Evolutionary conservation across 2,888 invertebrate species (phyloP).

Genomic region (Tinea pellionella): DNA sequence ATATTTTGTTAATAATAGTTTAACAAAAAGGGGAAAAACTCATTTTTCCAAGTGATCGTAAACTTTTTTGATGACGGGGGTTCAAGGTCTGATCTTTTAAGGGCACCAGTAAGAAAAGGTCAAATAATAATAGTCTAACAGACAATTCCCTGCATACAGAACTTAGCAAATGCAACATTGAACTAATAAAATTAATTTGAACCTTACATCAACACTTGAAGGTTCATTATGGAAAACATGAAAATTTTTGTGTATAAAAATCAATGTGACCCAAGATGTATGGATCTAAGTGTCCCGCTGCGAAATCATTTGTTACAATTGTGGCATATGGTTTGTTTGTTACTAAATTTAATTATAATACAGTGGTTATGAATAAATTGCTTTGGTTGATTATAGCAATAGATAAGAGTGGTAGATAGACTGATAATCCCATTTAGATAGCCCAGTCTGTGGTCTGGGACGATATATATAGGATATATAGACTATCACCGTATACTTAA

Average conservation of each 20-base stretch:
- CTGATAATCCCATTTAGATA: too few relatives aligned
- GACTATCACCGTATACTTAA: too few relatives aligned
- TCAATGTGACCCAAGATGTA: not conserved
- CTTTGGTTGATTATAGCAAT: too few relatives aligned
- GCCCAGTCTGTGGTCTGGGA: too few relatives aligned
- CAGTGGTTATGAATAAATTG: not conserved
- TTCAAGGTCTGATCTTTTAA: too few relatives aligned
- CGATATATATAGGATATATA: too few relatives aligned
- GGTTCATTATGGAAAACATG: not conserved
- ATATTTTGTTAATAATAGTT: too few relatives aligned
- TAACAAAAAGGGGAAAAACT: too few relatives aligned
- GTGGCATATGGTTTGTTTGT: slow-evolving; percentile 1
- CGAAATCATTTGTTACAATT: slow-evolving; percentile 42
- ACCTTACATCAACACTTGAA: not conserved
- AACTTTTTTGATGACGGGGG: too few relatives aligned
- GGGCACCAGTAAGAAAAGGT: not conserved
- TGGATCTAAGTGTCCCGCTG: slow-evolving; percentile 32
- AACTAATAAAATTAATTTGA: not conserved
- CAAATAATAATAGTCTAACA: not conserved
- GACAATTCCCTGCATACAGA: not conserved
- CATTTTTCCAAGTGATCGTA: too few relatives aligned
- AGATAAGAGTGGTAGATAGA: too few relatives aligned
- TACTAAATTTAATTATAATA: slow-evolving; percentile 7
- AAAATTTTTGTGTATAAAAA: not conserved
- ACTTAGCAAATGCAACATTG: not conserved